phyloP scores from a whole-genome alignment of 1,140 invertebrate species.

The Plectrocnemia conspersa region DNA sequence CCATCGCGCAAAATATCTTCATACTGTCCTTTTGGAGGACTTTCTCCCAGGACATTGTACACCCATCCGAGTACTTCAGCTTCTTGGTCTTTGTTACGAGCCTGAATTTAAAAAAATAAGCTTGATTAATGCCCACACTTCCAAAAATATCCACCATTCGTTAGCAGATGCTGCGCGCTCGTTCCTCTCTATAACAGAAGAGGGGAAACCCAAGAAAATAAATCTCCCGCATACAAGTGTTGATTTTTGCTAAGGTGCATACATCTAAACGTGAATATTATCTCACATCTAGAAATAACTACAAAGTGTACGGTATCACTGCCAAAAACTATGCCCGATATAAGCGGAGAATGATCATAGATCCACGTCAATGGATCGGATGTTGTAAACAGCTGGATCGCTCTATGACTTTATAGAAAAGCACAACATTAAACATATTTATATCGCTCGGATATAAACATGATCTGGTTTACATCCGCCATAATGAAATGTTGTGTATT shows the following conservation, averaged over 20 bases:
- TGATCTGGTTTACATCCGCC: conserved; percentile 18
- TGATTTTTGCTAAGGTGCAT: too few species aligned
- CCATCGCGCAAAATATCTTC: conserved; percentile 93
- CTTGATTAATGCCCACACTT: not conserved
- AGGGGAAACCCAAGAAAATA: not conserved
- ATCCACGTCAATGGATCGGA: conserved; percentile 32
- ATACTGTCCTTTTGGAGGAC: conserved; percentile 74
- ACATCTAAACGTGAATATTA: conserved; percentile 24
- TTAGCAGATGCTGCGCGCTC: not conserved
- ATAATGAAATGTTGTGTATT: not conserved
- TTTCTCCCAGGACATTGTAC: conserved; percentile 78
- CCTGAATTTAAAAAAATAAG: conserved; percentile 50
- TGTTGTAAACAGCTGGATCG: conserved; percentile 28
- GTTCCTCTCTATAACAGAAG: not conserved
- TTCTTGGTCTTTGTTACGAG: conserved; percentile 88
- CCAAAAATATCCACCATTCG: not conserved
- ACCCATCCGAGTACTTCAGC: conserved; percentile 89
- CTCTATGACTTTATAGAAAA: conserved; percentile 6
- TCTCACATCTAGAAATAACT: conserved; percentile 33
- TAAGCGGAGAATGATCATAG: conserved; percentile 31
- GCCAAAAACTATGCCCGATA: conserved; percentile 31
- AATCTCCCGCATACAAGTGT: not conserved
- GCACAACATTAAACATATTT: conserved; percentile 16
- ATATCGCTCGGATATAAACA: conserved; percentile 16
- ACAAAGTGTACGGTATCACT: conserved; percentile 30